Percentiles rank a stretch among this genome's conserved stretches.
Conservation (phyloP, 2,888 invertebrate genomes). For the Minunthozetes semirufus region DNA sequence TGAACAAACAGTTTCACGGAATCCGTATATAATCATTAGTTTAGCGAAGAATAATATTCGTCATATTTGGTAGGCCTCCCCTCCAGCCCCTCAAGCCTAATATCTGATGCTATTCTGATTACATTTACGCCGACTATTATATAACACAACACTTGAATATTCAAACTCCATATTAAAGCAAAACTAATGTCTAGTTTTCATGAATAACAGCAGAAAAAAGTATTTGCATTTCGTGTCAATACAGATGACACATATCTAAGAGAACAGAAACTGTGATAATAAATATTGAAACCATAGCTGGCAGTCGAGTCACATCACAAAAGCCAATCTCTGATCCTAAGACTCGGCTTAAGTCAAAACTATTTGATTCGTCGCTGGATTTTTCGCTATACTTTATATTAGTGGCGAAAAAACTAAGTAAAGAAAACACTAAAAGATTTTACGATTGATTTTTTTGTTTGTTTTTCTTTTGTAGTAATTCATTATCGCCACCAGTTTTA, state of each 20-base stretch:
- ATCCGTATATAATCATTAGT: conserved; percentile 2
- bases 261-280: not conserved
- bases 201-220: not conserved
- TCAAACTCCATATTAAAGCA: not conserved
- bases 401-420: not conserved
- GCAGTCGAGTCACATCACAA: not conserved
- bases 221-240: conserved; percentile 4
- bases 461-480: not conserved
- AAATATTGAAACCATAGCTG: not conserved
- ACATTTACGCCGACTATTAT: not conserved
- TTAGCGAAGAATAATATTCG: not conserved
- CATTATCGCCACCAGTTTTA: not conserved
- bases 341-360: not conserved
- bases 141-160: conserved; percentile 13
- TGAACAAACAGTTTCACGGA: not conserved
- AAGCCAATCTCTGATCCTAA: not conserved
- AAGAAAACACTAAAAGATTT: not conserved
- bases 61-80: not conserved
- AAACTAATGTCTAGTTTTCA: conserved; percentile 8
- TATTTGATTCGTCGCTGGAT: not conserved
- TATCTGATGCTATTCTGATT: not conserved
- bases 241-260: conserved; percentile 11
- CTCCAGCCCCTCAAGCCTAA: conserved; percentile 1
- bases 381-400: not conserved
- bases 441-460: not conserved